Conservation (phyloP, 1,140 invertebrate genomes). For the Zaprionus ornatus region DNA sequence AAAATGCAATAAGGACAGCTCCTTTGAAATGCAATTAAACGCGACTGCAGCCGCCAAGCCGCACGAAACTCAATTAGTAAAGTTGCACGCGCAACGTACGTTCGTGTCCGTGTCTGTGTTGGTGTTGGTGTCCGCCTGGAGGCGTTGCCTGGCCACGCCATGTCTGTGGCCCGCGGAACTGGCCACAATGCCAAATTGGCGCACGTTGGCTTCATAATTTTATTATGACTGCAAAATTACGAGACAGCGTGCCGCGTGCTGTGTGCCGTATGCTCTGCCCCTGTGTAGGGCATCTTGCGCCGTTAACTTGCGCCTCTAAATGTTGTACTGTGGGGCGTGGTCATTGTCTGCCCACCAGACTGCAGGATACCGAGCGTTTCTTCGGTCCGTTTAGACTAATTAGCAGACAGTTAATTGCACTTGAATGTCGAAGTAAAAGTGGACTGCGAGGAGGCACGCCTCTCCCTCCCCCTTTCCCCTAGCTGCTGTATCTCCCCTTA, state of each 20-base stretch:
- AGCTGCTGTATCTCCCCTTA: background rate
- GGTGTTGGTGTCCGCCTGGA: background rate
- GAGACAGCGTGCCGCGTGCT: slow-evolving; percentile 33
- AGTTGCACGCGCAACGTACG: slow-evolving; percentile 44
- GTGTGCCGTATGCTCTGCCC: slow-evolving; percentile 1
- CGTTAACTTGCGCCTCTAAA: slow-evolving; percentile 21
- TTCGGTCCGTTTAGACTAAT: slow-evolving; percentile 68
- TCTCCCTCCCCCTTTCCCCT: background rate
- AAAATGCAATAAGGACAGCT: slow-evolving; percentile 57
- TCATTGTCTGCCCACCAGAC: background rate
- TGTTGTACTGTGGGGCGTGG: slow-evolving; percentile 16
- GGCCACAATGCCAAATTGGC: slow-evolving; percentile 71
- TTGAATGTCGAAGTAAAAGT: slow-evolving; percentile 68
- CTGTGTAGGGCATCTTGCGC: slow-evolving; percentile 6
- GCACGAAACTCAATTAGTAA: slow-evolving; percentile 74
- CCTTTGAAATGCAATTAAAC: slow-evolving; percentile 76
- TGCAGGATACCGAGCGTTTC: slow-evolving; percentile 13
- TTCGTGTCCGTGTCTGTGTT: background rate
- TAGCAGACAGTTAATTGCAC: slow-evolving; percentile 76
- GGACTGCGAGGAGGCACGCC: slow-evolving; percentile 1
- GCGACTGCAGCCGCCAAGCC: slow-evolving; percentile 52
- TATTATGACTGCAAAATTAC: slow-evolving; percentile 74
- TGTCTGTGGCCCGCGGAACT: slow-evolving; percentile 5
- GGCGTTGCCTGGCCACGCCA: background rate
- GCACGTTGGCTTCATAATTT: slow-evolving; percentile 78